Base-by-base conservation (phyloP, 2,797 vertebrate species). In the Danio choprae region DNA sequence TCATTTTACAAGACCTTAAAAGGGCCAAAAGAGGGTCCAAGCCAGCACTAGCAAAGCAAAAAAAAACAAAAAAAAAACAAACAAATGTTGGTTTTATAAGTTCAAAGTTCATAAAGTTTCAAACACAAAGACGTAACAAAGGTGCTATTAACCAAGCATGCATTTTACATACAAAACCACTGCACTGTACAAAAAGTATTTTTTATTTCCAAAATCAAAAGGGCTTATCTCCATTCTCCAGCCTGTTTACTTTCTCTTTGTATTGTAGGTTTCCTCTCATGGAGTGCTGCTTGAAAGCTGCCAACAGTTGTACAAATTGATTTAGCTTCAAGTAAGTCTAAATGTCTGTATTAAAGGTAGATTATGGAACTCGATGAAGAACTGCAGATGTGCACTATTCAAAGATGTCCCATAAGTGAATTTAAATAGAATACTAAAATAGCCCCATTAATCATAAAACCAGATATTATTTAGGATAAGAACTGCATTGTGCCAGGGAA, bases 401-500 rank as follows among this genome's bases (percentile, higher is more conserved):
- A 36, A 80, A 59, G 63, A 70, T 74, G 56, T 59, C 40, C 65
- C 78, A 51, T 86, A 82, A 87, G 82, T 87, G 38, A 84, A 83
- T 86, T 86, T 71, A 84, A 86, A 85, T 84, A 83, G 83, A 81
- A 81, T 79, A 80, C 75, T 79, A 50, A 55, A 83, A 74, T 79
- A 48, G 80, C 83, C 67, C 60, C 73, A 81, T 85, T 85, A 84
- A 88, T 87, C 80, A 84, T 81, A 38, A 71, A 83, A 43, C 40
- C 18, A 38, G 76, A 74, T 74, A 77, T 81, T 82, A 82, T 83
- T 84, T 83, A 79, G 84, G 80, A 76, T 75, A 72, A 81, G 83
- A 73, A 84, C 69, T 41, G 73, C 50, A 65, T 59, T 13, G 65
- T 20, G 44, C 75, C 58, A 16, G 64, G 71, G 67, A 77, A 70